A percentile compares a stretch with the other conserved stretches of the same genome.
These are phyloP conservation scores for Hycleus phaleratus DNA, from an alignment of 1,140 invertebrate species.

Conservation along the genomic window DNA sequence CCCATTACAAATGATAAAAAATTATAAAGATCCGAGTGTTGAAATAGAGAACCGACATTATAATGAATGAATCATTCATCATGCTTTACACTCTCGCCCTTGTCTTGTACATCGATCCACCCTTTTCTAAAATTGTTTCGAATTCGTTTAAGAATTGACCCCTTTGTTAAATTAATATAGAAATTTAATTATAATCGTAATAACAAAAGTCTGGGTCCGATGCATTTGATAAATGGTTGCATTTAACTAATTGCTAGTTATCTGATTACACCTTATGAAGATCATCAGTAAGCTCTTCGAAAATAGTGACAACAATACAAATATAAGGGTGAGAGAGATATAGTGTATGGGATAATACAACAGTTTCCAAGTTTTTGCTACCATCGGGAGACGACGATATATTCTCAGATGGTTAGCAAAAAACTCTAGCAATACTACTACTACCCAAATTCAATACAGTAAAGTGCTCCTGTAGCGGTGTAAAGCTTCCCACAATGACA, in stretches of 20 bases:
- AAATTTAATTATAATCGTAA: conserved; percentile 40
- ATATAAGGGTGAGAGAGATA: background rate
- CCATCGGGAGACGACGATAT: conserved; percentile 15
- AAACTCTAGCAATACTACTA: conserved; percentile 19
- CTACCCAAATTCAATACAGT: conserved; percentile 39
- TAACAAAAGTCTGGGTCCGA: conserved; percentile 26
- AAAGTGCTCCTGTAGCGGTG: conserved; percentile 34
- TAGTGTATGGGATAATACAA: background rate
- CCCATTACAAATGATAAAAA: no score
- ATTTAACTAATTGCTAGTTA: conserved; percentile 40
- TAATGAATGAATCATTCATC: no score
- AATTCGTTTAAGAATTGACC: no score
- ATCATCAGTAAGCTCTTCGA: background rate
- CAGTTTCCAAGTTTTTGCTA: conserved; percentile 21
- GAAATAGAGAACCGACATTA: no score
- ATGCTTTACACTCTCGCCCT: no score
- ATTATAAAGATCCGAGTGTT: no score
- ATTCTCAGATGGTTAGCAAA: conserved; percentile 26
- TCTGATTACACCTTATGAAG: conserved; percentile 34
- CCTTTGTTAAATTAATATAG: no score
- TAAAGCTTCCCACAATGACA: conserved; percentile 2
- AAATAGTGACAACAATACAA: background rate
- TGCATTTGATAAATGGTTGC: conserved; percentile 37
- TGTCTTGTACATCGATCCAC: no score
- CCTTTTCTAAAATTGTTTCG: no score